A percentile compares a stretch with the other conserved stretches of the same genome.
Evolutionary conservation across 2,797 vertebrate species (phyloP).

Genomic region (Todus mexicanus): DNA sequence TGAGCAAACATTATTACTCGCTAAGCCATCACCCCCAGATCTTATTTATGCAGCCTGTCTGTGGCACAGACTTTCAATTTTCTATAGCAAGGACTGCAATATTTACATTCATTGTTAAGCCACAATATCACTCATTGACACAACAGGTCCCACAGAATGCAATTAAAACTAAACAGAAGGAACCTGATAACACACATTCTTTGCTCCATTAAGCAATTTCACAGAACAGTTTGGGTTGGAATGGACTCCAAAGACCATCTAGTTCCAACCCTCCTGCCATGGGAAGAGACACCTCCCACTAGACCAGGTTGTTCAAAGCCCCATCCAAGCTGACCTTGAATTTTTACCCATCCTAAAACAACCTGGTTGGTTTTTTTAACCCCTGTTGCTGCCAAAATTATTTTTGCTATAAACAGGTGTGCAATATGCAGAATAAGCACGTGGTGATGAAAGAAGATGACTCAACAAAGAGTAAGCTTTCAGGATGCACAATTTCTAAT

Average conservation of each 20-base stretch:
- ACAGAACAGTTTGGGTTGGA: not conserved
- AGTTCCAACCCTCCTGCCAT: not conserved
- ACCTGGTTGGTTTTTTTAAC: not conserved
- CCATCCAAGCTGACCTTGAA: not conserved
- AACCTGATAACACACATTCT: not conserved
- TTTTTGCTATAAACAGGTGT: slow-evolving; percentile 10
- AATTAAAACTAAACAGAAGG: slow-evolving; percentile 8
- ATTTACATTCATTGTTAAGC: not conserved
- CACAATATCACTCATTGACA: not conserved
- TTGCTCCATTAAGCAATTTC: not conserved
- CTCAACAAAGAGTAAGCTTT: not conserved
- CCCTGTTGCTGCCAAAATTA: not conserved
- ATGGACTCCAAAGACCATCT: not conserved
- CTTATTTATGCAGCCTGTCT: not conserved
- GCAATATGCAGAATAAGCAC: slow-evolving; percentile 9
- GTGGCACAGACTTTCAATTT: not conserved
- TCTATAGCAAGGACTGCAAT: not conserved
- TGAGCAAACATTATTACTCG: not conserved
- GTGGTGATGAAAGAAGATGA: not conserved
- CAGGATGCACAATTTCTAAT: not conserved
- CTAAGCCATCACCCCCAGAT: not conserved
- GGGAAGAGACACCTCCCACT: not conserved
- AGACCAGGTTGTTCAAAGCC: not conserved
- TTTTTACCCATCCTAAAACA: not conserved
- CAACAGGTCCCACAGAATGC: not conserved